Evolutionary conservation across 1,140 invertebrate species (phyloP).

Genomic region (Oncopeltus fasciatus): DNA sequence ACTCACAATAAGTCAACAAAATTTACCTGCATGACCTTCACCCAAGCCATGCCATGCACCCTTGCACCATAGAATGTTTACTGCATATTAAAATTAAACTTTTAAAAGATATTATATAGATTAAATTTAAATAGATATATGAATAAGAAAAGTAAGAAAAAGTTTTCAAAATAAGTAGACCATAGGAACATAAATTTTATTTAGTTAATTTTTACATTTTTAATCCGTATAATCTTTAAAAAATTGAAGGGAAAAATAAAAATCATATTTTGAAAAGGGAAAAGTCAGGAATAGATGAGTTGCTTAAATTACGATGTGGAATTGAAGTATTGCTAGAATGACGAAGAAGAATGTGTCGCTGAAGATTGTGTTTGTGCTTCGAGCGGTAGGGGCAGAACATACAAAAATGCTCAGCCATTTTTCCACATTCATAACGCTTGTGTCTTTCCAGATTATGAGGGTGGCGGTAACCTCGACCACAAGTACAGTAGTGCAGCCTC

Average conservation of each 20-base stretch:
- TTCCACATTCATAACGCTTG: constrained; percentile 37
- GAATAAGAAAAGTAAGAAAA: background rate
- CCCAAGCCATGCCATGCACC: constrained; percentile 8
- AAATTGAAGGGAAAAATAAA: background rate
- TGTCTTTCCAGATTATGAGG: constrained; percentile 37
- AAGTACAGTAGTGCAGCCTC: constrained; percentile 23
- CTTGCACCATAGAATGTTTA: background rate
- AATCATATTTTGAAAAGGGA: background rate
- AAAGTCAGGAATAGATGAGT: background rate
- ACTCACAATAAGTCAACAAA: background rate
- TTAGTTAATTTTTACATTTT: background rate
- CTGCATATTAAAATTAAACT: background rate
- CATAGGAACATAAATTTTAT: background rate
- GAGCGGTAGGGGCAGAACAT: constrained; percentile 17
- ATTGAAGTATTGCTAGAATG: background rate
- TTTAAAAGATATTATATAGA: too few relatives aligned
- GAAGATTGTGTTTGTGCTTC: constrained; percentile 17
- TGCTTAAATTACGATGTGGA: background rate
- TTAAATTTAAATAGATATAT: background rate
- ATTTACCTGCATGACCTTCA: constrained; percentile 1
- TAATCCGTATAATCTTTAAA: too few relatives aligned
- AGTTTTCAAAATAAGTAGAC: background rate
- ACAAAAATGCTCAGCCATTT: constrained; percentile 34
- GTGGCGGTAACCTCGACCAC: constrained; percentile 36
- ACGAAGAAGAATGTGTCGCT: constrained; percentile 7